Evolutionary conservation across 2,113 vertebrate genomes (phyloP).

Genomic region (Setophaga coronata): DNA sequence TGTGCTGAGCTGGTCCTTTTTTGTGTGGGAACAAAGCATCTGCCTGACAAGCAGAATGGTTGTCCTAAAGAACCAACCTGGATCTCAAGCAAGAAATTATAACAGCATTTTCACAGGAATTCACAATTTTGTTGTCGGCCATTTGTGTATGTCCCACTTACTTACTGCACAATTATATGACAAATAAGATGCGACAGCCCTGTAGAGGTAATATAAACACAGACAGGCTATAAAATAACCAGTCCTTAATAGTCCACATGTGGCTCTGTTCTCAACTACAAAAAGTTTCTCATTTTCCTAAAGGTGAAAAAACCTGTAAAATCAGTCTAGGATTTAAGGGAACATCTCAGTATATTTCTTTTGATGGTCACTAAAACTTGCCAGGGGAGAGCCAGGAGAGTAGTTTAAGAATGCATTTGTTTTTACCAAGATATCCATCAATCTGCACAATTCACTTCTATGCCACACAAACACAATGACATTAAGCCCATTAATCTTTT

Average conservation of each 20-base stretch:
- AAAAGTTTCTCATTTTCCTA: constrained; percentile 58
- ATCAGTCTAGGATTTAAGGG: constrained; percentile 50
- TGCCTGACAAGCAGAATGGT: neutral
- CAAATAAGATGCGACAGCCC: neutral
- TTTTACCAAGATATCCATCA: constrained; percentile 73
- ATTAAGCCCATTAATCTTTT: constrained; percentile 75
- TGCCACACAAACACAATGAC: constrained; percentile 69
- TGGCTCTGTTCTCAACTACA: neutral
- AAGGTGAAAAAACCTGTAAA: constrained; percentile 53
- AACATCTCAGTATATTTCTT: constrained; percentile 45
- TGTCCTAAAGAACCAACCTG: neutral
- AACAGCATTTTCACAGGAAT: neutral
- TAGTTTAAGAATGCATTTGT: constrained; percentile 75
- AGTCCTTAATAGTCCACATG: neutral
- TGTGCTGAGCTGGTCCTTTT: neutral
- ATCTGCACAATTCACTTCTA: constrained; percentile 66
- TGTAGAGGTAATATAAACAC: neutral
- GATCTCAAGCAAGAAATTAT: neutral
- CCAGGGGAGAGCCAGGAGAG: constrained; percentile 63
- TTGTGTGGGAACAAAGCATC: neutral
- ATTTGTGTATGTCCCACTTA: neutral
- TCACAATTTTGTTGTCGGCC: neutral
- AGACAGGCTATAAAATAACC: neutral
- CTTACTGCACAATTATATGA: neutral
- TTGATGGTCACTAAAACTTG: constrained; percentile 66